Conservation (phyloP, 2,113 vertebrate genomes). For the Carassius auratus region DNA sequence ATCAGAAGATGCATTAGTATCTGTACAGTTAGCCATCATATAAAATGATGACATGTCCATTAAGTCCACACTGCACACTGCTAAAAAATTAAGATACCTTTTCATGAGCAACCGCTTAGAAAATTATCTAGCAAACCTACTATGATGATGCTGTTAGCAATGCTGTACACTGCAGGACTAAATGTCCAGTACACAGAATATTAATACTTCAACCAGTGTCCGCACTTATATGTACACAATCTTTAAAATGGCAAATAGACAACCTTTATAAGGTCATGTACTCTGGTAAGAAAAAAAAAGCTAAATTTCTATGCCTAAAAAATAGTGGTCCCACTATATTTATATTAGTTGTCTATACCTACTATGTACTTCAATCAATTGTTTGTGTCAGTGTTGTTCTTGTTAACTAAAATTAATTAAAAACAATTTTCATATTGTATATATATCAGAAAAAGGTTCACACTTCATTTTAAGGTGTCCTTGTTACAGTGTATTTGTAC, state of each 20-base stretch:
- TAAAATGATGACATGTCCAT: conserved; percentile 16
- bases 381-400: no score
- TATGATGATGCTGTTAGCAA: neutral
- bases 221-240: conserved; percentile 18
- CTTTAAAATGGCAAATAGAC: neutral
- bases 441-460: no score
- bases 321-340: neutral
- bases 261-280: conserved; percentile 11
- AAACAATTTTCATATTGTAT: no score
- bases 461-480: no score
- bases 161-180: neutral
- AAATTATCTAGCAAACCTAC: conserved; percentile 11
- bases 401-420: no score
- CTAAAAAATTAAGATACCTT: neutral
- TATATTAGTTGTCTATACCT: neutral
- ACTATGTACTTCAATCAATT: no score
- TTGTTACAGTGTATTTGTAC: no score
- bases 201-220: conserved; percentile 6
- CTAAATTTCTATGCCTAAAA: neutral
- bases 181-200: neutral
- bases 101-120: conserved; percentile 4
- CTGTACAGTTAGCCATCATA: conserved; percentile 10
- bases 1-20: conserved; percentile 11
- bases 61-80: conserved; percentile 3
- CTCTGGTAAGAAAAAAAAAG: neutral